phyloP scores from a whole-genome alignment of 2,113 vertebrate genomes.

The Cynocephalus volans region DNA sequence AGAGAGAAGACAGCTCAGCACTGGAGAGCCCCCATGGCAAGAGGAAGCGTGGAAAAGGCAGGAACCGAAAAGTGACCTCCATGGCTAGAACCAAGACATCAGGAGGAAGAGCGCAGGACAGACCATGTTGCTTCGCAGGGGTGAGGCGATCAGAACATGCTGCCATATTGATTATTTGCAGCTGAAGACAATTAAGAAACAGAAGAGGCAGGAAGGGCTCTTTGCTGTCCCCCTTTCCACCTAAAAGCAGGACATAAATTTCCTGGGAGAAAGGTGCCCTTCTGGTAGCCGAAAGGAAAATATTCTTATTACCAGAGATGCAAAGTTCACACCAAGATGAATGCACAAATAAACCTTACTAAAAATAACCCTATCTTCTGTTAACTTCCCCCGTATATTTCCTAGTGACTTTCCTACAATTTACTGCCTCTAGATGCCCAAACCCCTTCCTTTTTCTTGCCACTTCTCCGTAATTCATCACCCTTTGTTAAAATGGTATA shows the following conservation, averaged over 20 bases:
- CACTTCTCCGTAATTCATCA: not conserved
- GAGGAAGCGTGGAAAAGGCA: fast-evolving
- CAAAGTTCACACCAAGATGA: not conserved
- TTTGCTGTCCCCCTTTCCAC: not conserved
- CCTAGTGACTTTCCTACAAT: not conserved
- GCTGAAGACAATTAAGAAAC: not conserved
- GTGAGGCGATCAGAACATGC: not conserved
- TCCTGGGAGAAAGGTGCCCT: not conserved
- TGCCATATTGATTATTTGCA: not conserved
- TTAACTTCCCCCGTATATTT: not conserved
- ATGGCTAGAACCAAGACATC: not conserved
- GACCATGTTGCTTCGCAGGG: fast-evolving
- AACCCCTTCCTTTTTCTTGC: not conserved
- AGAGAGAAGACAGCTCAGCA: fast-evolving
- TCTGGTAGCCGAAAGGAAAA: not conserved
- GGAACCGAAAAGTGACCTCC: not conserved
- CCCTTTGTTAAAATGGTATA: not conserved
- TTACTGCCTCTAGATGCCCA: not conserved
- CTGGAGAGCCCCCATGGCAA: not conserved
- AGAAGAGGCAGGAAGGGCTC: not conserved
- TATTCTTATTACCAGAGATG: not conserved
- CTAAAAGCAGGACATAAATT: not conserved
- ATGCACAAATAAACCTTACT: not conserved
- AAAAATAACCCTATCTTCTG: not conserved
- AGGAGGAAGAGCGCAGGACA: not conserved